phyloP scores from a whole-genome alignment of 1,140 invertebrate species.

The Psix sp. region DNA sequence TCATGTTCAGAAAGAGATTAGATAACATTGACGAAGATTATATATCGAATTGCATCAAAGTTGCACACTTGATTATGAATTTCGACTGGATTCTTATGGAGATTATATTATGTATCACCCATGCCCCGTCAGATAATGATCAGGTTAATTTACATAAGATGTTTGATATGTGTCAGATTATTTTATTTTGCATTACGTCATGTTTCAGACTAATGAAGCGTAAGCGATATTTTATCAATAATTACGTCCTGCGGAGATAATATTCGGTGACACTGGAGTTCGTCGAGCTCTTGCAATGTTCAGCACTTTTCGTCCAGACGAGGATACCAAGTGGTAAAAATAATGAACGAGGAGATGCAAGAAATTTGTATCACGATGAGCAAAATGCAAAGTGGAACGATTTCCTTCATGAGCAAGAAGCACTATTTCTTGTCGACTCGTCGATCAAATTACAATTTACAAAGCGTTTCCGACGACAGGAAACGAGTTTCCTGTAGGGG shows the following conservation, averaged over 20 bases:
- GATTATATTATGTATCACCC: conserved; percentile 10
- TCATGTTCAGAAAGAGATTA: neutral
- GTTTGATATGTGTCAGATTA: conserved; percentile 29
- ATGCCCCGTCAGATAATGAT: conserved; percentile 34
- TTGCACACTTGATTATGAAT: conserved; percentile 4
- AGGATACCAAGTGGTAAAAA: too few species aligned
- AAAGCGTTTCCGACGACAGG: conserved; percentile 6
- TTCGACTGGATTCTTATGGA: neutral
- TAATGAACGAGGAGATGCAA: too few species aligned
- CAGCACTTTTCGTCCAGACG: too few species aligned
- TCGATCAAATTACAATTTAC: conserved; percentile 13
- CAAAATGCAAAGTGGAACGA: neutral
- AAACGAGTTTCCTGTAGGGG: conserved; percentile 16
- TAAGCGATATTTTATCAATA: conserved; percentile 49
- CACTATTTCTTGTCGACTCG: neutral
- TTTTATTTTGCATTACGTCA: conserved; percentile 41
- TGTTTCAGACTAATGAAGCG: conserved; percentile 27
- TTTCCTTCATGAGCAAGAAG: neutral
- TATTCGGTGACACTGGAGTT: conserved; percentile 21
- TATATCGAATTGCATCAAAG: conserved; percentile 12
- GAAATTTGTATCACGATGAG: too few species aligned
- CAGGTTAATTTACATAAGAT: conserved; percentile 40
- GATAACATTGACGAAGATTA: conserved; percentile 3
- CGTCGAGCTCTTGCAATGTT: conserved; percentile 1
- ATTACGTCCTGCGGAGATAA: conserved; percentile 14